Evolutionary conservation across 2,888 invertebrate species (phyloP).

Genomic region (Drosophila gaucha): DNA sequence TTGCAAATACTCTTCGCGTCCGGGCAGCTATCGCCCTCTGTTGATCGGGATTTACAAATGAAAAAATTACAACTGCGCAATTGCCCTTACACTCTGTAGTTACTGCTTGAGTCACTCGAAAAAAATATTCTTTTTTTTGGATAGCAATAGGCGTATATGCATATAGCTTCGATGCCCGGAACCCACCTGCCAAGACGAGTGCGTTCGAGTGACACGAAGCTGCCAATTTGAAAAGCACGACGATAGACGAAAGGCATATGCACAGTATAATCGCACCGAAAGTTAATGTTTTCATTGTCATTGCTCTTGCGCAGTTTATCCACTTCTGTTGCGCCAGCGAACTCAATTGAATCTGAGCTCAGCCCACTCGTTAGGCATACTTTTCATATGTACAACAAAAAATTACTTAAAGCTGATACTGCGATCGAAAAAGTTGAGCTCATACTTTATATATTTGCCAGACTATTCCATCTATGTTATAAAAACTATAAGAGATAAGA

Average conservation of each 20-base stretch:
- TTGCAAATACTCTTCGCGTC: not conserved
- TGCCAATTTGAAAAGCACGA: too few relatives aligned
- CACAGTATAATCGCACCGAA: not conserved
- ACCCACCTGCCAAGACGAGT: not conserved
- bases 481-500: too few relatives aligned
- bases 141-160: too few relatives aligned
- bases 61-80: too few relatives aligned
- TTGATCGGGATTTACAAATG: not conserved
- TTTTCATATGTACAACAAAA: not conserved
- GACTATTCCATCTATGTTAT: too few relatives aligned
- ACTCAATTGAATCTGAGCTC: not conserved
- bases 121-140: too few relatives aligned
- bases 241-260: not conserved
- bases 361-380: not conserved
- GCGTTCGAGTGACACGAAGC: too few relatives aligned
- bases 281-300: not conserved
- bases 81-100: too few relatives aligned
- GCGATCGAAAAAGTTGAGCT: too few relatives aligned
- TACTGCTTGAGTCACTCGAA: too few relatives aligned
- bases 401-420: not conserved
- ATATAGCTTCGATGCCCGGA: too few relatives aligned
- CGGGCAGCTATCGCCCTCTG: constrained; percentile 10
- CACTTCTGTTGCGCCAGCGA: not conserved
- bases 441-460: too few relatives aligned
- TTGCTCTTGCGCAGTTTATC: not conserved